Conservation (phyloP, 2,888 invertebrate species). For the Anarsia innoxiella region DNA sequence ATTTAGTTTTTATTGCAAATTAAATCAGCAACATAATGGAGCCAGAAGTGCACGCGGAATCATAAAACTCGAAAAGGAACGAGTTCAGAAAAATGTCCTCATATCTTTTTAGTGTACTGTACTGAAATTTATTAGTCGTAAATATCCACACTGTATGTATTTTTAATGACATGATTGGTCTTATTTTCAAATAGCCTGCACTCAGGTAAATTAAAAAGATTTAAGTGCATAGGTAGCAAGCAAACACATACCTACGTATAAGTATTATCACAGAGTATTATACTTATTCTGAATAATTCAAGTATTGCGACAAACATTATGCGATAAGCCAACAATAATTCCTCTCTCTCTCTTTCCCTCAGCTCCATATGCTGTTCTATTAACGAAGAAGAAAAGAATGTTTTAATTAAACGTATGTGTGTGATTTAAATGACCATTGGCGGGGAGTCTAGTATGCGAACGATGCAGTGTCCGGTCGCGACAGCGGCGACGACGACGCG, state of each 20-base stretch:
- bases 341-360: no score
- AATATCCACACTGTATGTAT: conserved; percentile 45
- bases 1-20: conserved; percentile 47
- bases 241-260: no score
- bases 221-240: no score
- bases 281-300: no score
- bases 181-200: conserved; percentile 42
- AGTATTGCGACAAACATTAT: no score
- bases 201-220: conserved; percentile 28
- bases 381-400: conserved; percentile 24
- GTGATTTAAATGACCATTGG: conserved; percentile 24
- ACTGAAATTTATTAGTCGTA: conserved; percentile 59
- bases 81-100: conserved; percentile 48
- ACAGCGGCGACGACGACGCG: conserved; percentile 22
- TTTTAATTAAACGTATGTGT: conserved; percentile 25
- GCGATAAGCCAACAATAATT: no score
- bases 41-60: conserved; percentile 39
- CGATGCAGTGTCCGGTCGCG: conserved; percentile 17
- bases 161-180: conserved; percentile 52
- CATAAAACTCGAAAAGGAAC: conserved; percentile 47
- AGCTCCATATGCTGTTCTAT: no score
- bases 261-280: no score
- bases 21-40: conserved; percentile 43
- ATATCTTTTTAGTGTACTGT: conserved; percentile 48
- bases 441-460: conserved; percentile 24